Base-by-base conservation (phyloP, 2,888 invertebrate species). In the Mythimna loreyi region DNA sequence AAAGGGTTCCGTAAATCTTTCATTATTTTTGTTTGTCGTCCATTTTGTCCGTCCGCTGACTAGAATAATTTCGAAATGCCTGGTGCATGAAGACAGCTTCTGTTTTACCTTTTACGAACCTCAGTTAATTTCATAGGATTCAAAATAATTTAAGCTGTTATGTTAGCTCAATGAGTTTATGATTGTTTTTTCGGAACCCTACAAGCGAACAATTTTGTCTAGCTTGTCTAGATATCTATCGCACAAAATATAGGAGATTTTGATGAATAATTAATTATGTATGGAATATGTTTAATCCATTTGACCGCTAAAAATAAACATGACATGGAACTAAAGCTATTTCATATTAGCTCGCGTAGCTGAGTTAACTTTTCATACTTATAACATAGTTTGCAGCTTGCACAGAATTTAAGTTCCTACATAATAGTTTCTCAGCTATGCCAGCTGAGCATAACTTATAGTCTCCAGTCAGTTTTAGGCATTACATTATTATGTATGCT, bases 11-110 rank as follows among this genome's bases (percentile, higher is more conserved):
- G 80, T 81, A 77, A 75, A 68, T 65, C 16, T 57, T 63, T 61
- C 53, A 59, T 77, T 66, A 53, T 67, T 81, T 71, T 61, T 81
- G 75, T 80, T 83, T 62, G 62, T 77, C 71, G 83, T 84, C 81
- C 83, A 73, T 83, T 80, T 73, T 77, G 82, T 87, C 84, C 81
- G 87, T 88, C 86, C 81, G 81, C 72, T 74, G 75, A 79, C 82
- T 84, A 81, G 43, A 72, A 74, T 85, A 50, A 72, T 81, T 84
- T 84, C 47, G 9, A 64, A 74, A 71, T 81, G 67, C 72, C 77
- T 74, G 77, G 78, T 33, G 76, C 82, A 81, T 72, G n/a, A 67
- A 71, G 13, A 68, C 72, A 67, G 33, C 52, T 77, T 57, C 56
- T 58, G 55, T 64, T 57, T 28, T 71, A 67, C 57, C 66, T 57